Evolutionary conservation across 2,113 vertebrate species (phyloP).

Genomic region (Cottus gobio): DNA sequence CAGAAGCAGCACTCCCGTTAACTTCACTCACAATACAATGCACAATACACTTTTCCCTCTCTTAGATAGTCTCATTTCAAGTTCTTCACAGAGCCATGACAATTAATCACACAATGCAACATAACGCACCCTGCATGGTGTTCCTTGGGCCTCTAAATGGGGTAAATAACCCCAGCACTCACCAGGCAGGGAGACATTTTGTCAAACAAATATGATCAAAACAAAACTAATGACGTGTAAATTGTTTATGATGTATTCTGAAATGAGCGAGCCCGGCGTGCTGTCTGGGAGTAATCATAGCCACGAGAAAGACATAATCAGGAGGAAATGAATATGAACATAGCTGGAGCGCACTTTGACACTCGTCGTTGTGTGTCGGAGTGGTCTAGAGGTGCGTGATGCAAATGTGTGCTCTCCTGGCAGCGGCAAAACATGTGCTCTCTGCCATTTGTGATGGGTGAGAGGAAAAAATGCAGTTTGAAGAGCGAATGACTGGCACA

Average conservation of each 20-base stretch:
- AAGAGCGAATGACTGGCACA: slow-evolving; percentile 56
- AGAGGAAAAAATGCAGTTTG: slow-evolving; percentile 33
- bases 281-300: slow-evolving; percentile 78
- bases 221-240: slow-evolving; percentile 87
- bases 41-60: slow-evolving; percentile 1
- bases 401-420: slow-evolving; percentile 44
- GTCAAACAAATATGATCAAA: slow-evolving; percentile 86
- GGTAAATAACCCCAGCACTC: slow-evolving; percentile 77
- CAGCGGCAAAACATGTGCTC: slow-evolving; percentile 29
- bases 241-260: slow-evolving; percentile 83
- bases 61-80: slow-evolving; percentile 45
- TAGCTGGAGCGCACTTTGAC: slow-evolving; percentile 60
- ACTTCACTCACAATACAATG: slow-evolving; percentile 19
- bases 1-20: slow-evolving; percentile 10
- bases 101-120: slow-evolving; percentile 79
- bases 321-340: slow-evolving; percentile 78
- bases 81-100: slow-evolving; percentile 62
- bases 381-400: slow-evolving; percentile 45
- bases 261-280: slow-evolving; percentile 67
- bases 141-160: slow-evolving; percentile 73
- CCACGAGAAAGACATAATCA: slow-evolving; percentile 80
- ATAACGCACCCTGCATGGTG: slow-evolving; percentile 50
- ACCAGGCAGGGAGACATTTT: slow-evolving; percentile 77
- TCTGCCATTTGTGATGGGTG: slow-evolving; percentile 34
- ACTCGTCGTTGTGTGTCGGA: slow-evolving; percentile 13